Conservation (phyloP, 2,888 invertebrate genomes). For the Schizotus pectinicornis region DNA sequence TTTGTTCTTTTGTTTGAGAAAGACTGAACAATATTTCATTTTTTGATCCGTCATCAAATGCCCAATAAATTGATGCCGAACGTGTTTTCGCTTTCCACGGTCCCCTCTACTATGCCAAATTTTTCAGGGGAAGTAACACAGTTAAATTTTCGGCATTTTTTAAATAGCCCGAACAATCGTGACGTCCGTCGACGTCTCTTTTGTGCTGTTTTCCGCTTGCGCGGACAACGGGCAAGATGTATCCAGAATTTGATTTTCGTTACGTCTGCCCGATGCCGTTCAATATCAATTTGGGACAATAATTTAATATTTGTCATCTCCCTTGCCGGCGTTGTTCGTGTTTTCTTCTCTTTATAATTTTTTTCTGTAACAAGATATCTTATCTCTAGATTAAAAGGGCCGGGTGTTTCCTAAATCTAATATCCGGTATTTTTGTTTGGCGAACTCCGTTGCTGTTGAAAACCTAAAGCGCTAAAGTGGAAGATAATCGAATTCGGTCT, state of each 20-base stretch:
- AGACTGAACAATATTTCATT: no score
- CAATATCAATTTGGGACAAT: conserved; percentile 13
- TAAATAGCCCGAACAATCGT: not conserved
- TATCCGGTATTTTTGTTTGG: conserved; percentile 19
- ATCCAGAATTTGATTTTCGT: no score
- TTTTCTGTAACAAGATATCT: conserved; percentile 12
- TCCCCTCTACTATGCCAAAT: no score
- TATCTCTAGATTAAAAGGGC: conserved; percentile 15
- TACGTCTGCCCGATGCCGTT: not conserved
- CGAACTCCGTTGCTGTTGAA: not conserved
- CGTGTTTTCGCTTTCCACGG: no score
- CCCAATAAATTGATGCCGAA: no score
- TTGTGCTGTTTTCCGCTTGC: no score
- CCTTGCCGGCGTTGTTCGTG: not conserved
- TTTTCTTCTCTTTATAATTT: conserved; percentile 6
- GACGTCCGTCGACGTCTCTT: not conserved
- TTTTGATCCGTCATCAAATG: no score
- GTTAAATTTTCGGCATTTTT: not conserved
- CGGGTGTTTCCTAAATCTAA: conserved; percentile 20
- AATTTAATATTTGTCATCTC: conserved; percentile 11
- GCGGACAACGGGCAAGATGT: no score
- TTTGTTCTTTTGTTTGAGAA: no score
- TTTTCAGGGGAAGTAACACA: no score
- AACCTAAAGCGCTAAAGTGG: no score
- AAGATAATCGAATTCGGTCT: no score